These are phyloP conservation scores for Ophiothrix spiculata DNA, from an alignment of 35 echinoderm and acorn worm species.

Conservation along the genomic window DNA sequence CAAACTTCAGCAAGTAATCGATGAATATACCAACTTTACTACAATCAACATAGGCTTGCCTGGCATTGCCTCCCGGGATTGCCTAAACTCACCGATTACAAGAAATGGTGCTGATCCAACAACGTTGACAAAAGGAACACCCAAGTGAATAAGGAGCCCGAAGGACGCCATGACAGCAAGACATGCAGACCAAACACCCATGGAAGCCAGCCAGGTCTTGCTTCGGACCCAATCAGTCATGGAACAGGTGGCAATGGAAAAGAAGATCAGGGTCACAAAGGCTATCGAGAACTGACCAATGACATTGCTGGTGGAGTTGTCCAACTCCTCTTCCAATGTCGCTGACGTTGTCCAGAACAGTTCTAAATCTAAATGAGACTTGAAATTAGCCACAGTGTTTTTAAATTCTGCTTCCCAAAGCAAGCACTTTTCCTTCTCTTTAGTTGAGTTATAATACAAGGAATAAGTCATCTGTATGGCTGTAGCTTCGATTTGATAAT, in stretches of 20 bases:
- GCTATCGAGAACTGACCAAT: slow-evolving; percentile 40
- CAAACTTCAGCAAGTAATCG: too few relatives aligned
- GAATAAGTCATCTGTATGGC: slow-evolving; percentile 12
- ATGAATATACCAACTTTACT: too few relatives aligned
- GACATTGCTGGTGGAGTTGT: slow-evolving; percentile 39
- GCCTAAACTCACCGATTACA: slow-evolving; percentile 82
- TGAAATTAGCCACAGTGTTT: slow-evolving; percentile 21
- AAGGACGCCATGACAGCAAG: slow-evolving; percentile 52
- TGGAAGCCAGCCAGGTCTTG: slow-evolving; percentile 57
- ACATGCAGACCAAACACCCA: slow-evolving; percentile 44
- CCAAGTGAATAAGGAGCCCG: slow-evolving; percentile 58
- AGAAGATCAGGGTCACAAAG: slow-evolving; percentile 31
- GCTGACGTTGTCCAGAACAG: slow-evolving; percentile 12
- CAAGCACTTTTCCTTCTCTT: not conserved
- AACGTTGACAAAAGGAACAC: slow-evolving; percentile 68
- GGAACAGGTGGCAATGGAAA: slow-evolving; percentile 67
- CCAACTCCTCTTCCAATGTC: slow-evolving; percentile 46
- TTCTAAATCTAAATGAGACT: not conserved
- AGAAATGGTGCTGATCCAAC: slow-evolving; percentile 78
- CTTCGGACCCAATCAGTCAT: slow-evolving; percentile 87
- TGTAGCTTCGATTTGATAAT: not conserved
- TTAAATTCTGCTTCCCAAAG: slow-evolving; percentile 63
- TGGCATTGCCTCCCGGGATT: too few relatives aligned
- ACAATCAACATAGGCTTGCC: too few relatives aligned
- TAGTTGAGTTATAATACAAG: not conserved